Base-by-base conservation (phyloP, 2,888 invertebrate species). In the Endomychus coccineus region DNA sequence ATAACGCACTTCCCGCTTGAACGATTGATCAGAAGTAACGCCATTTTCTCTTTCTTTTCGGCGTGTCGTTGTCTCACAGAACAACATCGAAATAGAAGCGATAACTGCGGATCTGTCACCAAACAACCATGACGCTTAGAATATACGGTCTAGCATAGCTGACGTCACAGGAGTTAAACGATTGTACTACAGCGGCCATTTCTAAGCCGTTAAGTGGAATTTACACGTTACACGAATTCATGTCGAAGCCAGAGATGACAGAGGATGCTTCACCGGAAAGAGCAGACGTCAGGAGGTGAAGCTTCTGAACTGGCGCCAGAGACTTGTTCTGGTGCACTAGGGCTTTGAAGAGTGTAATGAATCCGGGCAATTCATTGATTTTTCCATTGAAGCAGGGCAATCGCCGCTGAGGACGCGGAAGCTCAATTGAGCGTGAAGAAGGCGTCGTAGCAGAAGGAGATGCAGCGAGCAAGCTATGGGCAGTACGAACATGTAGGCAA, bases 401-500 rank as follows among this genome's bases (percentile, higher is more conserved):
- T 9, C 21, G 19, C 12, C 17, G 19, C 11, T 19, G 11, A 17
- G 19, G 19, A 29, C 12, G 17, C 12, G 17, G 29, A 3, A 29
- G 17, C 11, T 29, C 29, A n/a, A 29, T 19, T 17, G 28, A 28
- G 16, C 11, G 12, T 3, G 19, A 29, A 4, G 19, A 29, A 11
- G 17, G 17, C 17, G 11, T n/a, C 2, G 10, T 10, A 29, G 12
- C 11, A 17, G 12, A 29, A 10, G 29, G 11, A 29, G 29, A 17
- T 17, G 19, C 17, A 4, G 29, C 12, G 5, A 29, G n/a, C 17
- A 2, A 4, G 14, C 19, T 29, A 19, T 17, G 17, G 29, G 29
- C 29, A 7, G 27, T 16, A 29, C 27, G 29, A 2, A 29, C 11
- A 17, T 29, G 29, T 13, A 28, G n/a, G 28, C 16, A 28, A n/a